Conservation (phyloP, 2,888 invertebrate species). For the Xanthorhoe designata region DNA sequence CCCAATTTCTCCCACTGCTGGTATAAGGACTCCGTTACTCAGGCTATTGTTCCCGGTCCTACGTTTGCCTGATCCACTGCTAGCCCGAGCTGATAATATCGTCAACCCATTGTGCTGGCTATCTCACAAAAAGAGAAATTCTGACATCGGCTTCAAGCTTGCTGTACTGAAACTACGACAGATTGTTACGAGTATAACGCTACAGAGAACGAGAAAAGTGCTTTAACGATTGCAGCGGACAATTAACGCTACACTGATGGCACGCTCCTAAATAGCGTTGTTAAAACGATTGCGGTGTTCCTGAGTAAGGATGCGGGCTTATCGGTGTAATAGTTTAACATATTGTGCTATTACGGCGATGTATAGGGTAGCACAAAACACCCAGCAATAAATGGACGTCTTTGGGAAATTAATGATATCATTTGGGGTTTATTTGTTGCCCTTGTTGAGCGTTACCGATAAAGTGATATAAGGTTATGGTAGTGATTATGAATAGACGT, state of each 20-base stretch:
- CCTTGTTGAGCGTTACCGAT: neutral
- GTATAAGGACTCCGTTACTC: no score
- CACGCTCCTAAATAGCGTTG: constrained; percentile 52
- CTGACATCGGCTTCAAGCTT: neutral
- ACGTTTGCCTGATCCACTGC: no score
- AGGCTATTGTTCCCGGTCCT: no score
- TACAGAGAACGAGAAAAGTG: constrained; percentile 1
- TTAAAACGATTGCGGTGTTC: constrained; percentile 51
- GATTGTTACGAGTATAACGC: neutral
- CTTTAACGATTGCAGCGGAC: constrained; percentile 49
- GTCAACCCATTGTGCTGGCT: no score
- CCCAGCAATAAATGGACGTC: constrained; percentile 34
- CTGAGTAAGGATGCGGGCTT: constrained; percentile 44
- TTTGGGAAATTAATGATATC: constrained; percentile 33
- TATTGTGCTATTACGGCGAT: constrained; percentile 34
- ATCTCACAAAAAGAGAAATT: neutral
- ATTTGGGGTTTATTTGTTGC: constrained; percentile 12
- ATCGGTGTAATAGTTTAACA: constrained; percentile 36
- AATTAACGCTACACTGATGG: constrained; percentile 51
- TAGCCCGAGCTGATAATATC: no score
- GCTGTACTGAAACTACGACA: neutral
- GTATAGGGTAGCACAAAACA: constrained; percentile 28
- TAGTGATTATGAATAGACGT: neutral
- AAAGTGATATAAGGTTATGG: neutral
- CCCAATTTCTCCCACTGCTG: no score